Evolutionary conservation across 37 sponge, comb jelly and placozoan genomes (phyloP), one percentile per base, ranked within the genome.

Genomic region (Aphrocallistes beatrix): DNA sequence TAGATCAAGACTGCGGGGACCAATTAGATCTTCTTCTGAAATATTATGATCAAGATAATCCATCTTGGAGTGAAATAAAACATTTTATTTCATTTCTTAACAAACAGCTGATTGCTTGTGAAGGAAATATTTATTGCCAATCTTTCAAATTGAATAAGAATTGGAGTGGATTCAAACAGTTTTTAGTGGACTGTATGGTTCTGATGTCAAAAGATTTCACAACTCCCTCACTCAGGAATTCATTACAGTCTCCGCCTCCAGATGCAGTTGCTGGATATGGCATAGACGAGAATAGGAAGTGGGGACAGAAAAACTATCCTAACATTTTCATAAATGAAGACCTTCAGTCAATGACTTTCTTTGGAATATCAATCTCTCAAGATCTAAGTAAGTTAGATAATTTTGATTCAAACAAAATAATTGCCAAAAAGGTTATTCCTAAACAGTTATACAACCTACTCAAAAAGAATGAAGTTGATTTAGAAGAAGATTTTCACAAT

Each of bases 311-410:
- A 17, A 51, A 51, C 51, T 95, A 97, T 50, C 98, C 98, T 1
- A 94, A 97, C 83, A 86, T 97, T 38, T 94, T 97, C 86, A 94
- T 97, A 82, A 94, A 97, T 81, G 83, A 90, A 83, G 95, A 97
- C 48, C 36, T 75, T 37, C 19, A 37, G 30, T 86, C 87, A 36
- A 84, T 94, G 81, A 92, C 98, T 8, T 97, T 97, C 83, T 83
- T 97, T 60, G 98, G 95, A 13, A 91, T 97, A 38, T 82, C 47
- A 30, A 13, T 86, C 0, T 25, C 75, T 25, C 82, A 83, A n/a
- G 23, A 81, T 0, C 49, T 39, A 16, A 51, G 86, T 0, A 38
- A 81, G 3, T 51, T 37, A 1, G 81, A 84, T 37, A 38, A 82
- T 1, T 84, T 51, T 51, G 38, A 38, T 37, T 45, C 83, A 36